Percentiles rank a stretch among this genome's conserved stretches.
These are phyloP conservation scores for Myripristis murdjan DNA, from an alignment of 2,797 vertebrate species.

Conservation along the genomic window DNA sequence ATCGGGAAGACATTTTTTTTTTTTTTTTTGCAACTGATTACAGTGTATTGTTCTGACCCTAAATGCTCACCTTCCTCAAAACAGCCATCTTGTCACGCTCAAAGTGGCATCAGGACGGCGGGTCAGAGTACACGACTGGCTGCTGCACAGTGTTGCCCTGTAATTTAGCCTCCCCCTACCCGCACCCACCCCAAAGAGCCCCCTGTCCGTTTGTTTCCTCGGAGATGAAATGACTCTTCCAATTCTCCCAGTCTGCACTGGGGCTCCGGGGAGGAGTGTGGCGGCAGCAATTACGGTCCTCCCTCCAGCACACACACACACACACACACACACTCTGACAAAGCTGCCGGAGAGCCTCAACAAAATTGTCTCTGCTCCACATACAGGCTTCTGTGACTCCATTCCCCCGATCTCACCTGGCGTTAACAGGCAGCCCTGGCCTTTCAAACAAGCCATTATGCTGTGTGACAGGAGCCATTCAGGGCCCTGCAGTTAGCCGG, in stretches of 20 bases:
- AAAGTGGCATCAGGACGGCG: constrained; percentile 61
- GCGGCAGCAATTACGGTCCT: constrained; percentile 77
- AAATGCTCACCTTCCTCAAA: constrained; percentile 45
- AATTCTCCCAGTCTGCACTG: constrained; percentile 77
- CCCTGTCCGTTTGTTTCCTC: constrained; percentile 79
- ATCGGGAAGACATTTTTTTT: no score
- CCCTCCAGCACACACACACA: constrained; percentile 50
- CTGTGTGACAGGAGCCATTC: constrained; percentile 67
- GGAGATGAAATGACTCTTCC: constrained; percentile 84
- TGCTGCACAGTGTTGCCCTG: constrained; percentile 55
- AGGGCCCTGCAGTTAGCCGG: constrained; percentile 46
- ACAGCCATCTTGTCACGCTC: constrained; percentile 43
- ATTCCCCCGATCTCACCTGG: constrained; percentile 65
- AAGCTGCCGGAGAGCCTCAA: constrained; percentile 64
- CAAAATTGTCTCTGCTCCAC: constrained; percentile 65
- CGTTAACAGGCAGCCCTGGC: constrained; percentile 65
- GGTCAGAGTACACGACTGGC: constrained; percentile 56
- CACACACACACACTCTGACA: no score
- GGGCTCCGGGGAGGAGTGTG: constrained; percentile 53
- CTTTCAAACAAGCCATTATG: constrained; percentile 63
- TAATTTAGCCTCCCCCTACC: constrained; percentile 78
- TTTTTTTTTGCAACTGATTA: no score
- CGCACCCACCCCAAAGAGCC: constrained; percentile 67
- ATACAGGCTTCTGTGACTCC: constrained; percentile 54
- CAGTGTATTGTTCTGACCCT: constrained; percentile 21